A percentile compares a stretch with the other conserved stretches of the same genome.
phyloP scores from a whole-genome alignment of 2,797 vertebrate species.

The Varecia variegata region DNA sequence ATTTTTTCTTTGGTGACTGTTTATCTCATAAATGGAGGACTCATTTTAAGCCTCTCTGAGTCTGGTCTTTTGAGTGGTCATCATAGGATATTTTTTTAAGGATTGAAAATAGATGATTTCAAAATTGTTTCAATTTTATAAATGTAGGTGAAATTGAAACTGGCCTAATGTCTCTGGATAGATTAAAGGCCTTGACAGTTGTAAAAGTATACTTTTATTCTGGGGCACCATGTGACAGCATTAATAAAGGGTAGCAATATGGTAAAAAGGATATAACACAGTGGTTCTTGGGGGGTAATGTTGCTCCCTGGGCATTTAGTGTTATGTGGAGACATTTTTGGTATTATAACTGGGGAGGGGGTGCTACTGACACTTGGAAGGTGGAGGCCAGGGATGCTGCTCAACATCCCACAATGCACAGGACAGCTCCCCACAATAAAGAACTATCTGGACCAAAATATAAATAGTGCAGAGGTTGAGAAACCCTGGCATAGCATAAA shows the following conservation, averaged over 20 bases:
- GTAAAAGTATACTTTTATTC: slow-evolving; percentile 27
- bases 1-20: slow-evolving; percentile 50
- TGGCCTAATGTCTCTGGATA: not conserved
- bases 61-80: not conserved
- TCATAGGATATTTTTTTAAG: not conserved
- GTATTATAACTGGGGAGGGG: not conserved
- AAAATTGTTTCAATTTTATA: slow-evolving; percentile 34
- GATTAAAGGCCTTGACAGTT: not conserved
- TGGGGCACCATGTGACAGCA: not conserved
- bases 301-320: not conserved
- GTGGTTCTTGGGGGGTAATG: not conserved
- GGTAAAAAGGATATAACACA: not conserved
- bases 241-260: not conserved
- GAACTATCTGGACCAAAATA: not conserved
- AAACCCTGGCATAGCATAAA: not conserved
- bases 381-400: not conserved
- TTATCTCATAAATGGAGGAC: slow-evolving; percentile 34
- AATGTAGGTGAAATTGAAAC: not conserved
- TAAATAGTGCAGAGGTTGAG: not conserved
- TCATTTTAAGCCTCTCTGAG: slow-evolving; percentile 44
- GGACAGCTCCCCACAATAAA: not conserved
- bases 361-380: not conserved
- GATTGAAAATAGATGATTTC: slow-evolving; percentile 3
- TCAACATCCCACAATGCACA: not conserved
- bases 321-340: not conserved